Evolutionary conservation across 1,140 invertebrate species (phyloP), one percentile per base, ranked within the genome.

Genomic region (Zophobas morio): DNA sequence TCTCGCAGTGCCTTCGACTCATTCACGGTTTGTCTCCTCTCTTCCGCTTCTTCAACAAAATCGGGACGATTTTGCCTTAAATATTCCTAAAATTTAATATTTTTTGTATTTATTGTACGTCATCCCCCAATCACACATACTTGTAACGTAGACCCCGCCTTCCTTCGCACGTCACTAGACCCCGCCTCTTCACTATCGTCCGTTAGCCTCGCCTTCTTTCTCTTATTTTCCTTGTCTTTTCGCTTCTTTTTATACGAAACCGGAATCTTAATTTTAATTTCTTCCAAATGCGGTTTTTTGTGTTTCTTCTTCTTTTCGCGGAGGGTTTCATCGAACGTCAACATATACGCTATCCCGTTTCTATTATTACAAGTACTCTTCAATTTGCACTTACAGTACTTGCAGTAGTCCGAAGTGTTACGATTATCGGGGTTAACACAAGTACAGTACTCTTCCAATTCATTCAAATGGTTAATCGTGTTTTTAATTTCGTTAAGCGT

Each of bases 1-100:
- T 84, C 82, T 49, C 85, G 80, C 57, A 81, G 72, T 57, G 78
- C 82, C 39, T 80, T 78, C 5, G 82, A 77, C 35, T 85, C 81
- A 37, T 81, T 75, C 20, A 86, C 57, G 4, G 77, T 76, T 46
- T 82, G 78, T 42, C 85, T 75, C 74, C 85, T 75, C 42, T 81
- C 77, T 74, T 86, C 85, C 1, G 84, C 84, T n/a, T 72, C 74
- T 39, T 76, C 63, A 35, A 85, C 73, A 73, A 86, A 86, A 46
- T 80, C 78, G 4, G 85, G 85, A n/a, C 81, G 77, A 76, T 85
- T 85, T 54, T 40, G 78, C 37, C 72, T 53, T 39, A 86, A 76
- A 76, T 84, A 84, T 8, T 86, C 85, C 83, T 86, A 20, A 20
- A 20, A 20, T 20, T 20, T 20, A 20, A 20, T 20, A 20, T 20